Conservation (phyloP, 2,113 vertebrate species). For the Jaculus jaculus region DNA sequence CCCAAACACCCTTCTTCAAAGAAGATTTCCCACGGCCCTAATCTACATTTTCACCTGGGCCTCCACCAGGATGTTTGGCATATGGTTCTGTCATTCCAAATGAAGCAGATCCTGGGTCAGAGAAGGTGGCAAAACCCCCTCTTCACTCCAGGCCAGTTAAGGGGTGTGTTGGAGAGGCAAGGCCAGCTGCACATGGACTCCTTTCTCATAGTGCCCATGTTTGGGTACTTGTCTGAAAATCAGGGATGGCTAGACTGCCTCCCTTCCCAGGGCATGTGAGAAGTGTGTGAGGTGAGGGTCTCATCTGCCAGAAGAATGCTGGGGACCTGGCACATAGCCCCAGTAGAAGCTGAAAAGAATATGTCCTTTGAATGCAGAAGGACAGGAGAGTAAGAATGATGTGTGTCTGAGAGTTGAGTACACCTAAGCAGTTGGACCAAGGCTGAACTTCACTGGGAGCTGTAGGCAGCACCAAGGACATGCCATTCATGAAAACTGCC, state of each 20-base stretch:
- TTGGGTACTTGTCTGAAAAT: no score
- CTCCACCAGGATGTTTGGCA: no score
- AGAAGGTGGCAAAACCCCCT: fast-evolving
- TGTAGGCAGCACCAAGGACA: background rate
- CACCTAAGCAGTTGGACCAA: background rate
- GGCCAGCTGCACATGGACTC: no score
- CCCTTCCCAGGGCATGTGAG: background rate
- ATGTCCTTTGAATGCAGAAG: background rate
- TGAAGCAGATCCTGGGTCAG: fast-evolving
- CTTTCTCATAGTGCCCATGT: background rate
- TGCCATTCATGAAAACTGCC: fast-evolving
- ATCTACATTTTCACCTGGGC: fast-evolving
- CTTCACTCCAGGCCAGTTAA: fast-evolving
- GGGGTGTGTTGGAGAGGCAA: no score
- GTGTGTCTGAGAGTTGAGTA: background rate
- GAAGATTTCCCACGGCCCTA: background rate
- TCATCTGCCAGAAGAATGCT: no score
- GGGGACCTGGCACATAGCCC: background rate
- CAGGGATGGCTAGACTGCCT: background rate
- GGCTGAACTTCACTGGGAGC: background rate
- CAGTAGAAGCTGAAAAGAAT: no score
- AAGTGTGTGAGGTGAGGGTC: background rate
- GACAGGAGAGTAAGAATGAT: background rate
- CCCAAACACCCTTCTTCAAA: background rate
- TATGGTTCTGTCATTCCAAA: no score